Evolutionary conservation across 2,797 vertebrate genomes (phyloP), one percentile per base, ranked within the genome.

Genomic region (Falco novaeseelandiae): DNA sequence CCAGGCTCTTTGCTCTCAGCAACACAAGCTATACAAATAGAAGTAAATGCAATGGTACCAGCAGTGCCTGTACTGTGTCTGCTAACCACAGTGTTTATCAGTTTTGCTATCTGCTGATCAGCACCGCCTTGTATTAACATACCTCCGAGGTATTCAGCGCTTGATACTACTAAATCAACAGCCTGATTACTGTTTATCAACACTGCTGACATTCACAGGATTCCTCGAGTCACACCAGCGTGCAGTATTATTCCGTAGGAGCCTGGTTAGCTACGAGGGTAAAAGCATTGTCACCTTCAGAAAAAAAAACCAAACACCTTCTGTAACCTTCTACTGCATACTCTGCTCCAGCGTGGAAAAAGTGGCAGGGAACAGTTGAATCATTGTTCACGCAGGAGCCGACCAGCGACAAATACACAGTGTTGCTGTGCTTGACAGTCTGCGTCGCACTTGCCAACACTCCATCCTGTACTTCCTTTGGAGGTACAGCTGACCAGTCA

Each of bases 41-140:
- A 23, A 61, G 52, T 34, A 48, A 30, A 14, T 6, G 52, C 51
- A 55, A 30, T 12, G 54, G 44, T 36, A 59, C 57, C 69, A 83
- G 87, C 61, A 36, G 61, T 59, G 86, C 67, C 46, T 42, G 49
- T 17, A 16, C 38, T 12, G 12, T 14, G 36, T 40, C 74, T 92
- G 38, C 62, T 73, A n/a, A 81, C 18, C 88, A 32, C 25, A 9
- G 55, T 3, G 3, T 83, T 94, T 92, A 72, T 95, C 81, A 51
- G 86, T 18, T 30, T 38, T 71, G 71, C 62, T 84, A 42, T 97
- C 87, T 89, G 87, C 95, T 94, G 87, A 30, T 85, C 49, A 62
- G 84, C 21, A 8, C 78, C 18, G 7, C 69, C 12, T 91, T 83
- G 69, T 67, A 69, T 87, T 90, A 61, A 79, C 66, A 30, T 69